These are phyloP conservation scores for Plecotus auritus DNA, from an alignment of 2,113 vertebrate genomes.

Conservation along the genomic window DNA sequence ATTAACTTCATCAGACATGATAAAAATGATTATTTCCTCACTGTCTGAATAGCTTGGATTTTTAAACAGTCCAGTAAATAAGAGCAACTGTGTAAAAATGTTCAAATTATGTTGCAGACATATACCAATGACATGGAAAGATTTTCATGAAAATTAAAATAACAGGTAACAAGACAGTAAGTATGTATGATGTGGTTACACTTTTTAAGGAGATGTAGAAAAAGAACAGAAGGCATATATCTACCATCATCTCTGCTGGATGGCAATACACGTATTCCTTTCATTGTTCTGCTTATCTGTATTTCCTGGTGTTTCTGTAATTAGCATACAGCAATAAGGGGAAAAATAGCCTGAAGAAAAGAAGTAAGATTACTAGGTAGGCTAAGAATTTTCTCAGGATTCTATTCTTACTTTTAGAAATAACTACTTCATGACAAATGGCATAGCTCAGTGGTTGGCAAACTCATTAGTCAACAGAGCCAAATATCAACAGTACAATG, in stretches of 20 bases:
- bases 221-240: neutral
- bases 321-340: neutral
- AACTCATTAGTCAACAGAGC: no score
- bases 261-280: fast-evolving
- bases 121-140: neutral
- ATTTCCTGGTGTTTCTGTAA: neutral
- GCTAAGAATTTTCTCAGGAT: neutral
- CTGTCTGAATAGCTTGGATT: neutral
- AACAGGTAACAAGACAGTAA: neutral
- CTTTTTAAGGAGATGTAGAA: neutral
- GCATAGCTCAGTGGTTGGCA: neutral
- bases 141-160: neutral
- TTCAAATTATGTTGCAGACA: neutral
- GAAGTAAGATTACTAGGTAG: neutral
- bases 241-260: neutral
- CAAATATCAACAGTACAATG: no score
- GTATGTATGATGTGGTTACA: neutral
- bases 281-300: neutral
- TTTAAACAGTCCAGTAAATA: neutral
- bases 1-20: neutral
- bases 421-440: neutral
- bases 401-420: neutral
- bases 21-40: neutral
- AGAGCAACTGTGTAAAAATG: neutral
- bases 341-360: neutral